Evolutionary conservation across 2,888 invertebrate genomes (phyloP).

Genomic region (Drosophila flavopinicola): DNA sequence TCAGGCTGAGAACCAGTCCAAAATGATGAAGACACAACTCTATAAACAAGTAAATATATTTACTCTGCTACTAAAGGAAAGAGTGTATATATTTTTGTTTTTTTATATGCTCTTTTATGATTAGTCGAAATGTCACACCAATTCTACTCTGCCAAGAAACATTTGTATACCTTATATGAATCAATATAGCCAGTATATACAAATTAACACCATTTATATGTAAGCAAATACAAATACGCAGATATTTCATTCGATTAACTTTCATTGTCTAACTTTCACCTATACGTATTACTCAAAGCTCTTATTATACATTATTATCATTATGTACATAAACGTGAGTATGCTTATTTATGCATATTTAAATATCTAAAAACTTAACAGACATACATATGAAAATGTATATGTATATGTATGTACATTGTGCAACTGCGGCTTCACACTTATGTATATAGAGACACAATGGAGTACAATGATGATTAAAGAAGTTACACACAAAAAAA

Average conservation of each 20-base stretch:
- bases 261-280: conserved; percentile 34
- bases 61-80: too few species aligned
- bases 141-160: background rate
- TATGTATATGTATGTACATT: background rate
- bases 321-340: background rate
- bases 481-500: conserved; percentile 5
- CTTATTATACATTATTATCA: background rate
- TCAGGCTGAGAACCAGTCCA: conserved; percentile 24
- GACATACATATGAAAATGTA: conserved; percentile 1
- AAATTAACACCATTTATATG: conserved; percentile 7
- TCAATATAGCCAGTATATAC: background rate
- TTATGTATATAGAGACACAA: background rate
- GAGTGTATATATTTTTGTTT: background rate
- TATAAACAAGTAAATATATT: background rate
- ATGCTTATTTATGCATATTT: background rate
- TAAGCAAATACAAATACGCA: background rate
- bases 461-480: background rate
- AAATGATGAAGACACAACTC: conserved; percentile 1
- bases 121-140: background rate
- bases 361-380: too few species aligned
- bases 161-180: background rate
- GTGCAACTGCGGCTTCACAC: background rate
- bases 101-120: background rate
- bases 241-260: conserved; percentile 2
- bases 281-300: conserved; percentile 2